Base-by-base conservation (phyloP, 2,113 vertebrate genomes). In the Phylloscopus whistleri region DNA sequence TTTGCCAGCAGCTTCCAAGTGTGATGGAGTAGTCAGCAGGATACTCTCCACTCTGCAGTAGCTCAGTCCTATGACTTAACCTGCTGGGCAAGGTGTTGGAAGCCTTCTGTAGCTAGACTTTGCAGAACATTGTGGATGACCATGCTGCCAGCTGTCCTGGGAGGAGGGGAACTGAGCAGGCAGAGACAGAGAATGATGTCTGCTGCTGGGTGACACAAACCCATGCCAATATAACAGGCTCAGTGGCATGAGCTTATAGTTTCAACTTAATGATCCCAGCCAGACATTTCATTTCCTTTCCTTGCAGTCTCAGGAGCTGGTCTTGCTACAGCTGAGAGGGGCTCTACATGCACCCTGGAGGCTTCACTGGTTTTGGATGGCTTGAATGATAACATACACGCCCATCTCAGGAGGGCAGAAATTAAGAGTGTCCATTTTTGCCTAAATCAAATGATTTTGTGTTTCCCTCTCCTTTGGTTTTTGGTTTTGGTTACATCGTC, bases 231-330 rank as follows among this genome's bases (percentile, higher is more conserved):
- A 77, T 83, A 91, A 90, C 89, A 94, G 84, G 90, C 90, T 95
- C 87, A 94, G 75, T 91, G 87, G 63, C 81, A 94, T 0, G 3
- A 94, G 89, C 89, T 91, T 91, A 94, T 85, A 87, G 67, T 94
- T 91, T 94, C 82, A 83, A 62, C 91, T 87, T 93, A 95, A 95
- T 93, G 94, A 93, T 93, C 87, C 92, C 63, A 88, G 74, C 51
- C 84, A 83, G 3, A 70, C 75, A 86, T 94, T 87, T 94, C 53
- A 91, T 93, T 90, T 88, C 82, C 55, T 90, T 91, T 48, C 52
- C 78, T 87, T 63, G 16, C 58, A 70, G 59, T 87, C 81, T 93
- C 78, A 58, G 84, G 49, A 89, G 67, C 84, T 80, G 78, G 30
- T 85, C 82, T 87, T 95, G 77, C 74, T 84, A 73, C 78, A 89